These are phyloP conservation scores for Magallana ariakensis DNA, from an alignment of 1,140 invertebrate species.

Conservation along the genomic window DNA sequence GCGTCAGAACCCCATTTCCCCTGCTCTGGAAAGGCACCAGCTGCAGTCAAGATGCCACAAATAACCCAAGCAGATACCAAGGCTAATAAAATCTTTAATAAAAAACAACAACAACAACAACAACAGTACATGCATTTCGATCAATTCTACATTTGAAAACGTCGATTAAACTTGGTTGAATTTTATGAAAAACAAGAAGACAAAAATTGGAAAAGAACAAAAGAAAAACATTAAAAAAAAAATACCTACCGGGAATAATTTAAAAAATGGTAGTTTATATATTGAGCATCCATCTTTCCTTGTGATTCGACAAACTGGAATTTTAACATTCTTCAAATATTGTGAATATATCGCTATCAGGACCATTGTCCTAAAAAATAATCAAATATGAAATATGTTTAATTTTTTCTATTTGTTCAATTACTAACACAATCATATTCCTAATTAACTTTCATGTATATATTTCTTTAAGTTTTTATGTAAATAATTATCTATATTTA, in stretches of 20 bases:
- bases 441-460: too few species aligned
- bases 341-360: slow-evolving; percentile 92
- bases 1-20: slow-evolving; percentile 84
- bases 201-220: too few species aligned
- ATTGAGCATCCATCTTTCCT: slow-evolving; percentile 80
- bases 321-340: slow-evolving; percentile 86
- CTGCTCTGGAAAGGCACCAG: slow-evolving; percentile 83
- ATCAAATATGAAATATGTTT: not conserved
- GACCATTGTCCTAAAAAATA: slow-evolving; percentile 86
- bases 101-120: not conserved
- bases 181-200: too few species aligned
- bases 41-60: slow-evolving; percentile 87
- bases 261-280: slow-evolving; percentile 85
- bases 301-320: slow-evolving; percentile 84
- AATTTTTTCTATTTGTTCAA: too few species aligned
- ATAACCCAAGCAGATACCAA: slow-evolving; percentile 83
- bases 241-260: slow-evolving; percentile 88
- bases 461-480: too few species aligned
- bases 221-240: not conserved
- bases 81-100: slow-evolving; percentile 63
- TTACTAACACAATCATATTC: too few species aligned
- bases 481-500: too few species aligned
- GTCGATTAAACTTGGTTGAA: too few species aligned
- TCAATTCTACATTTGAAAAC: too few species aligned
- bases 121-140: too few species aligned